Base-by-base conservation (phyloP, 2,113 vertebrate genomes). In the Pipa parva region DNA sequence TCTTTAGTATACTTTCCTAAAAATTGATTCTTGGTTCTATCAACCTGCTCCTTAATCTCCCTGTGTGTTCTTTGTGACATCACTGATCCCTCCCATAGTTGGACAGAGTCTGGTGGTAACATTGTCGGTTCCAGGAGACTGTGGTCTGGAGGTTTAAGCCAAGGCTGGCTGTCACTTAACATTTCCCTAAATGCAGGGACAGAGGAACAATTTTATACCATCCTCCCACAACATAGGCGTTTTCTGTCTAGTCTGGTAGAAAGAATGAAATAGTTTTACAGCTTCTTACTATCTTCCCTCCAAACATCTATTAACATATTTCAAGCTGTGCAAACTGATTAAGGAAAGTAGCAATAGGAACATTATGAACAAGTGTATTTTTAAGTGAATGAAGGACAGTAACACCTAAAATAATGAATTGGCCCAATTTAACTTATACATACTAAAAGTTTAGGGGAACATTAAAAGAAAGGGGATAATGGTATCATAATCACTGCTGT, bases 141-240 rank as follows among this genome's bases (percentile, higher is more conserved):
- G 18, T 58, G 71, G 37, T 73, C 12, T 74, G 26, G 28, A 58
- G 71, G 63, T 73, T 77, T 51, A 59, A 72, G 11, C 1, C 59
- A 73, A 73, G 79, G 63, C 75, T 72, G 50, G 21, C 61, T 83
- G 69, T 75, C 76, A 74, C 15, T 42, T 63, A 51, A 48, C 67
- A 73, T 64, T 2, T 28, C 45, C 37, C 39, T 70, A 56, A 77
- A 52, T 27, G 49, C 80, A 75, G 54, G 59, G 71, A 71, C 57
- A 72, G 75, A 70, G 52, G 64, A 63, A 52, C 67, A 62, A 63
- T 71, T 49, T 77, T 78, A 78, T 55, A 57, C 3, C 62, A 25
- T 63, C 62, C 72, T 49, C 33, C 17, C 22, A 66, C 63, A 0
- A 0, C 26, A 27, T 39, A 46, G 71, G 65, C 72, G 27, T 33